These are phyloP conservation scores for Acromyrmex heyeri DNA, from an alignment of 1,140 invertebrate species.

Conservation along the genomic window DNA sequence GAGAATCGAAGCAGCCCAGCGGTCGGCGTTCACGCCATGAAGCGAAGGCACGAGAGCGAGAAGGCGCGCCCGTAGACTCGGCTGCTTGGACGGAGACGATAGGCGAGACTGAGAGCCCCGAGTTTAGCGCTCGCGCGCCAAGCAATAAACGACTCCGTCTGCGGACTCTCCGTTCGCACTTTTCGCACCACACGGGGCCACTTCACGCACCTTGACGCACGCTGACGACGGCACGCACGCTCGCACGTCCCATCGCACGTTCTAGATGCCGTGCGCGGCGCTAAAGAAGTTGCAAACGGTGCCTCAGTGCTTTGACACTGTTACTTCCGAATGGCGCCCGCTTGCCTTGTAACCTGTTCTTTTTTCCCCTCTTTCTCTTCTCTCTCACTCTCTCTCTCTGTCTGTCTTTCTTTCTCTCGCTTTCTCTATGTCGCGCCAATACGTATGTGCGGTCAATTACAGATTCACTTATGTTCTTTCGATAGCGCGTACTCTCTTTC, in stretches of 20 bases:
- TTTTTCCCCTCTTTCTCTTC: background rate
- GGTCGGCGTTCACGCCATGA: conserved; percentile 13
- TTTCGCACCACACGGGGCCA: background rate
- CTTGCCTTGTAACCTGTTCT: conserved; percentile 9
- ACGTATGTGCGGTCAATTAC: background rate
- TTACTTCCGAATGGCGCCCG: conserved; percentile 48
- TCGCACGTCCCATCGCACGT: conserved; percentile 39
- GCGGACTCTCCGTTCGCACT: background rate
- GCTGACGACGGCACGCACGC: conserved; percentile 31
- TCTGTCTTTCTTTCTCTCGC: background rate
- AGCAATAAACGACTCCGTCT: background rate
- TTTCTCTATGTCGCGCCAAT: background rate
- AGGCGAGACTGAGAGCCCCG: background rate
- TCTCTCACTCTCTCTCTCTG: background rate
- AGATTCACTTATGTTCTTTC: background rate
- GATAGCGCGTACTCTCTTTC: background rate
- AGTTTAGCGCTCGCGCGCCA: conserved; percentile 12
- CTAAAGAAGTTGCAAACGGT: background rate
- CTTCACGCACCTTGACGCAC: conserved; percentile 23
- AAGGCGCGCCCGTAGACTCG: conserved; percentile 41
- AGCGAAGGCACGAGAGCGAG: conserved; percentile 37
- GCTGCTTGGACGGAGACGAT: conserved; percentile 60
- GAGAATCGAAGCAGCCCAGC: conserved; percentile 45
- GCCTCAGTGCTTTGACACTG: conserved; percentile 30
- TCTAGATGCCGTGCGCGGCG: background rate